Base-by-base conservation (phyloP, 1,140 invertebrate genomes). In the Aethina tumida region DNA sequence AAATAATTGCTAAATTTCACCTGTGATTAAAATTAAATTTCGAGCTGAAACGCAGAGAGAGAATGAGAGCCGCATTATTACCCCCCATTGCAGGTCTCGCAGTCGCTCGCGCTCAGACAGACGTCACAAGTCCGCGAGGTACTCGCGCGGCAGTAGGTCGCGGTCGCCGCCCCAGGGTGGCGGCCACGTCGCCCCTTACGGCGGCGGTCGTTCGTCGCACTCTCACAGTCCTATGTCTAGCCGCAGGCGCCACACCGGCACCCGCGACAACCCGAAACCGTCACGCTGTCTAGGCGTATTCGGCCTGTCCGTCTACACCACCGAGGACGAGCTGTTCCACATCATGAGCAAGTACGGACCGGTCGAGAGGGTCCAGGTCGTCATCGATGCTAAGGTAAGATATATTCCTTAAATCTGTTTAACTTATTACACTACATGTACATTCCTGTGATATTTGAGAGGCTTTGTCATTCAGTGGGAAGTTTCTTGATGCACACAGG, bases 211-310 rank as follows among this genome's bases (percentile, higher is more conserved):
- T 16, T 53, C 66, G 28, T 68, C 62, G 17, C 62, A 61, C 37
- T 71, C 71, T 15, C 62, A 65, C 29, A 73, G 70, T 49, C 72
- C 70, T 20, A 68, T 73, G 69, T 73, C 70, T 5, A 67, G 64
- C 12, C 64, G 72, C 46, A 62, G 67, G 43, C 60, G 72, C n/a
- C 72, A 74, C 41, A 55, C 66, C n/a, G 71, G 72, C 5, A 70
- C 68, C 37, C 55, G 72, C 60, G 92, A 97, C 47, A 82, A 90
- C 63, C 91, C 92, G 0, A 77, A 80, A 31, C 80, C 84, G 2
- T 88, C 80, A n/a, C 70, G 84, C 20, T 97, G 93, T 60, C 67
- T 97, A 16, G 94, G 93, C 2, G 82, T 97, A 3, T 98, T 98
- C 68, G 93, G 93, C 0, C 67, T 97, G 6, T 94, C 86, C 56